Conservation (phyloP, 2,888 invertebrate genomes). For the Drosophila quinaria region DNA sequence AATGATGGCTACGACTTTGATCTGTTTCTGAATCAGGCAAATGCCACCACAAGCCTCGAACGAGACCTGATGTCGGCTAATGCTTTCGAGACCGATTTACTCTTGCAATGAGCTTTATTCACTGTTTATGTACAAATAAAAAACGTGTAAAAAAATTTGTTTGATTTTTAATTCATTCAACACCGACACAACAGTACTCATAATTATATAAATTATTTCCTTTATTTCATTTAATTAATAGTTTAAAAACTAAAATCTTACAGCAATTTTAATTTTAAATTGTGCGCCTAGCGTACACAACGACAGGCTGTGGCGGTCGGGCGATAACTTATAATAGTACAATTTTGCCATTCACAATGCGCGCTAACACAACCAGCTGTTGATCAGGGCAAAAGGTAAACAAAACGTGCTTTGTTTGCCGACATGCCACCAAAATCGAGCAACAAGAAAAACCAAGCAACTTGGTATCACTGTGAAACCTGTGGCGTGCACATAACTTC, state of each 20-base stretch:
- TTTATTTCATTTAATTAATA: too few relatives aligned
- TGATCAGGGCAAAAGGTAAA: slow-evolving; percentile 30
- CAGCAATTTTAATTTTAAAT: too few relatives aligned
- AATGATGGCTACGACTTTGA: slow-evolving; percentile 79
- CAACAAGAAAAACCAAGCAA: slow-evolving; percentile 78
- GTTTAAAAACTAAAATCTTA: too few relatives aligned
- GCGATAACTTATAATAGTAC: background rate
- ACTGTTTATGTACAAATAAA: slow-evolving; percentile 35
- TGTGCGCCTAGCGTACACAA: too few relatives aligned
- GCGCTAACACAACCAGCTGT: slow-evolving; percentile 40
- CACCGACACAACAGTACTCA: too few relatives aligned
- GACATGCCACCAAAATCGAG: slow-evolving; percentile 85
- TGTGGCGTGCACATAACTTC: slow-evolving; percentile 79
- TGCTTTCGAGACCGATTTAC: slow-evolving; percentile 80
- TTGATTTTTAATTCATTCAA: background rate
- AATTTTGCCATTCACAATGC: slow-evolving; percentile 37
- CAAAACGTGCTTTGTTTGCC: slow-evolving; percentile 45
- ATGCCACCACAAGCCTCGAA: slow-evolving; percentile 65
- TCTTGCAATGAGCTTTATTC: slow-evolving; percentile 67
- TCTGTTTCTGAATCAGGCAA: slow-evolving; percentile 79
- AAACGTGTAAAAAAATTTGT: slow-evolving; percentile 11
- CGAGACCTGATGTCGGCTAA: slow-evolving; percentile 81
- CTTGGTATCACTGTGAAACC: slow-evolving; percentile 84
- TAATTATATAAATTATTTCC: too few relatives aligned
- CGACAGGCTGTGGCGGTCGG: too few relatives aligned